Evolutionary conservation across 2,113 vertebrate genomes (phyloP).

Genomic region (Anolis carolinensis): DNA sequence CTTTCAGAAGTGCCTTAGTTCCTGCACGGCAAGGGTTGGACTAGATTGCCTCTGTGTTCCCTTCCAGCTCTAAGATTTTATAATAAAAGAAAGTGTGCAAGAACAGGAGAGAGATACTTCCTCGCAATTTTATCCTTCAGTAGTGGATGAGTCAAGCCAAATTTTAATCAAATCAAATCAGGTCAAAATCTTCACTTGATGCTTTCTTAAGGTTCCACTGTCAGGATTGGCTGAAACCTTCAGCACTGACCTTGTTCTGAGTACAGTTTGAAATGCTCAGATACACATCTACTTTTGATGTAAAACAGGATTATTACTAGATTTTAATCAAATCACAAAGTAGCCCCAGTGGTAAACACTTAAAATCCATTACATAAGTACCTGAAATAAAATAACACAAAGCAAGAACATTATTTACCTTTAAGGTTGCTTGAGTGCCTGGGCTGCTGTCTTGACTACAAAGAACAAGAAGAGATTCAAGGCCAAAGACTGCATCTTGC

Average conservation of each 20-base stretch:
- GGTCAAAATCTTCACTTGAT: not conserved
- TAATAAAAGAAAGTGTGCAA: too few relatives aligned
- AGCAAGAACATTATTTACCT: slow-evolving; percentile 74
- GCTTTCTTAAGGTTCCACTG: not conserved
- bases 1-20: too few relatives aligned
- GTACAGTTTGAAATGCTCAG: not conserved
- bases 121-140: not conserved
- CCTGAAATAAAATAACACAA: not conserved
- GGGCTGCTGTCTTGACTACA: slow-evolving; percentile 91
- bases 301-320: not conserved
- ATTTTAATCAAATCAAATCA: not conserved
- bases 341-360: not conserved
- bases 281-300: not conserved
- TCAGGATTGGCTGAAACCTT: not conserved
- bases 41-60: too few relatives aligned
- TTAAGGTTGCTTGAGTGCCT: slow-evolving; percentile 88
- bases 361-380: not conserved
- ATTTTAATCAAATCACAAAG: not conserved
- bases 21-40: too few relatives aligned
- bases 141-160: not conserved
- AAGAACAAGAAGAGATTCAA: slow-evolving; percentile 93
- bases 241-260: not conserved
- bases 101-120: too few relatives aligned
- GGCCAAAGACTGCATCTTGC: slow-evolving; percentile 91
- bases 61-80: too few relatives aligned